A percentile compares a stretch with the other conserved stretches of the same genome.
Evolutionary conservation across 1,140 invertebrate genomes (phyloP).

Genomic region (Cylas formicarius): DNA sequence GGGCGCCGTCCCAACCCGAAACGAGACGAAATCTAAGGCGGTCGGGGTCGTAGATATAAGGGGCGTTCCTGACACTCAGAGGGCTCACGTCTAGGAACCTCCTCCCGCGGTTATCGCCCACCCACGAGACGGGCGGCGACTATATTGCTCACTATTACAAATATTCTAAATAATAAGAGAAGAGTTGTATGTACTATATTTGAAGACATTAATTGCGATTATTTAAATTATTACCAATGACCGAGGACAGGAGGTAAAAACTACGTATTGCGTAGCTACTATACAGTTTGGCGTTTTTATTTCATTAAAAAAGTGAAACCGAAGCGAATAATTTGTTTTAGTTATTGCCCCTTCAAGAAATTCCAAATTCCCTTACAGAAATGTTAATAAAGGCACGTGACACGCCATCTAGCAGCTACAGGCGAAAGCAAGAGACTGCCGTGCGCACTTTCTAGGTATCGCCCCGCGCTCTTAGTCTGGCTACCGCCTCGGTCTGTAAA

Average conservation of each 20-base stretch:
- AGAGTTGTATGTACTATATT: slow-evolving; percentile 40
- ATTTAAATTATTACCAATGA: slow-evolving; percentile 30
- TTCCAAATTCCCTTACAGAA: no score
- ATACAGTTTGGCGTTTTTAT: slow-evolving; percentile 44
- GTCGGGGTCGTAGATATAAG: slow-evolving; percentile 10
- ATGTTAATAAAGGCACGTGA: no score
- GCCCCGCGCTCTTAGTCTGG: no score
- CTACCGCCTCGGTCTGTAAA: no score
- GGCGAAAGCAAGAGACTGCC: no score
- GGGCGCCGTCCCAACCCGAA: slow-evolving; percentile 1
- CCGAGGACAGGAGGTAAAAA: slow-evolving; percentile 24
- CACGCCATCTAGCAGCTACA: no score
- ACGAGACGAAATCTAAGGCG: not conserved
- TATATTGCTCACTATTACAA: slow-evolving; percentile 41
- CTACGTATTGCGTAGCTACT: slow-evolving; percentile 41
- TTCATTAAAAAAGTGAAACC: slow-evolving; percentile 40
- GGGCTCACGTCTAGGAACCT: slow-evolving; percentile 22
- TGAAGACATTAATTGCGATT: slow-evolving; percentile 34
- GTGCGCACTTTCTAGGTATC: no score
- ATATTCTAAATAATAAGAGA: slow-evolving; percentile 43
- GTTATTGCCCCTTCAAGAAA: no score
- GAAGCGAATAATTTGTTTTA: no score
- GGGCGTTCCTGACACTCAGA: slow-evolving; percentile 13
- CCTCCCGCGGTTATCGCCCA: no score
- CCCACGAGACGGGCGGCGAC: slow-evolving; percentile 36